These are phyloP conservation scores for Drosophila siamana DNA, from an alignment of 2,888 invertebrate species.

Conservation along the genomic window DNA sequence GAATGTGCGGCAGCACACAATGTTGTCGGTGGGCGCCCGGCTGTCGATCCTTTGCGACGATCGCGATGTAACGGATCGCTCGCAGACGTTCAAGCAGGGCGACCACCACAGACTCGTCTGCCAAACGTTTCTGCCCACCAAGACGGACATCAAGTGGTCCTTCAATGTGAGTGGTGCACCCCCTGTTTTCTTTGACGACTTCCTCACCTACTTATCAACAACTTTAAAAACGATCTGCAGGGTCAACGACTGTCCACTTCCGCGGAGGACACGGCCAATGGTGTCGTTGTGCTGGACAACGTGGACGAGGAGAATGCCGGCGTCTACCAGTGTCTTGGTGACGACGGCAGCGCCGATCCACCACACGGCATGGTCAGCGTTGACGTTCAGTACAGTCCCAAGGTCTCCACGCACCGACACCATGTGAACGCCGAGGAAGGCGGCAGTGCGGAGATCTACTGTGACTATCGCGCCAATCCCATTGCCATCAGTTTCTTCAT, in stretches of 20 bases:
- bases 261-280: constrained; percentile 57
- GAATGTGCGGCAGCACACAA: constrained; percentile 66
- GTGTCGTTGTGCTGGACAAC: constrained; percentile 71
- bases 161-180: constrained; percentile 72
- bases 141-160: constrained; percentile 82
- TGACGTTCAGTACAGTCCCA: constrained; percentile 82
- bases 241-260: constrained; percentile 72
- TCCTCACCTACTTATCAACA: no score
- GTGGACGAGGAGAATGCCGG: constrained; percentile 81
- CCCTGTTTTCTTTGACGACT: not conserved
- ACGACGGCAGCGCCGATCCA: constrained; percentile 76
- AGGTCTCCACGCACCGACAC: constrained; percentile 83
- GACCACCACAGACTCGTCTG: constrained; percentile 82
- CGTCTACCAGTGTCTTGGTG: constrained; percentile 83
- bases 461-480: constrained; percentile 83
- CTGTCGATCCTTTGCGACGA: constrained; percentile 81
- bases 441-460: constrained; percentile 80
- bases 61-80: constrained; percentile 81
- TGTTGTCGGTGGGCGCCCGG: constrained; percentile 69
- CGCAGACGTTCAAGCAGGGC: constrained; percentile 82
- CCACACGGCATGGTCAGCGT: constrained; percentile 81
- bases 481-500: constrained; percentile 77
- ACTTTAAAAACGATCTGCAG: constrained; percentile 43
- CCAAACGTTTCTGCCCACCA: constrained; percentile 64
- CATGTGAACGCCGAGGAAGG: constrained; percentile 80